These are phyloP conservation scores for Catharus fuscescens DNA, from an alignment of 2,113 vertebrate species.

Conservation along the genomic window DNA sequence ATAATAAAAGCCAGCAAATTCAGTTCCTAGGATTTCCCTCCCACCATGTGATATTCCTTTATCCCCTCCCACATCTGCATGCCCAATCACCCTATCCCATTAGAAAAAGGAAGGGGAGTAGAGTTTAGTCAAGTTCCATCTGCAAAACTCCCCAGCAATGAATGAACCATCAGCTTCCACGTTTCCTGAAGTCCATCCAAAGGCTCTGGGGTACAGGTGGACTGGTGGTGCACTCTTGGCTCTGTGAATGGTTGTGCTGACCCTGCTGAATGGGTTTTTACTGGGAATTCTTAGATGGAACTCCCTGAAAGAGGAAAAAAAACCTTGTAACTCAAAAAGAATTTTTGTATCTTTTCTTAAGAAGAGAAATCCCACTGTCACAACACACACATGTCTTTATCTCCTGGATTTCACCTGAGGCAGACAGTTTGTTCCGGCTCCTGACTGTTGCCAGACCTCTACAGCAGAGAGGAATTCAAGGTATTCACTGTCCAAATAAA, in stretches of 20 bases:
- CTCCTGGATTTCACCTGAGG: not conserved
- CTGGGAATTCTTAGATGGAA: constrained; percentile 47
- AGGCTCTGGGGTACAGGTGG: not conserved
- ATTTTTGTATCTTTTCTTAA: not conserved
- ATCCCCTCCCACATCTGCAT: constrained; percentile 34
- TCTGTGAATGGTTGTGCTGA: constrained; percentile 61
- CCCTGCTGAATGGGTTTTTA: constrained; percentile 49
- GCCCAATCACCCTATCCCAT: not conserved
- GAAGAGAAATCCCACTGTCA: not conserved
- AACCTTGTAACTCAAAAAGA: not conserved
- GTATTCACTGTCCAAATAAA: not conserved
- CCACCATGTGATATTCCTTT: not conserved
- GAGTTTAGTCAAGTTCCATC: constrained; percentile 47
- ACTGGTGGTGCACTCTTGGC: constrained; percentile 45
- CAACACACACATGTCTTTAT: not conserved
- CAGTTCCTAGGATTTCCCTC: not conserved
- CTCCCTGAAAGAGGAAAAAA: constrained; percentile 30
- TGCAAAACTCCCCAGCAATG: constrained; percentile 30
- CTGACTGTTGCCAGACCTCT: not conserved
- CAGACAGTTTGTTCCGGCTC: not conserved
- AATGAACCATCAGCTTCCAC: constrained; percentile 22
- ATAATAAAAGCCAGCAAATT: not conserved
- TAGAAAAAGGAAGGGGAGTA: constrained; percentile 5
- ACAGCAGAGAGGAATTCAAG: not conserved
- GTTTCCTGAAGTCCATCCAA: constrained; percentile 6